Percentiles rank a stretch among this genome's conserved stretches.
phyloP scores from a whole-genome alignment of 2,797 vertebrate genomes.

The Linurgus olivaceus region DNA sequence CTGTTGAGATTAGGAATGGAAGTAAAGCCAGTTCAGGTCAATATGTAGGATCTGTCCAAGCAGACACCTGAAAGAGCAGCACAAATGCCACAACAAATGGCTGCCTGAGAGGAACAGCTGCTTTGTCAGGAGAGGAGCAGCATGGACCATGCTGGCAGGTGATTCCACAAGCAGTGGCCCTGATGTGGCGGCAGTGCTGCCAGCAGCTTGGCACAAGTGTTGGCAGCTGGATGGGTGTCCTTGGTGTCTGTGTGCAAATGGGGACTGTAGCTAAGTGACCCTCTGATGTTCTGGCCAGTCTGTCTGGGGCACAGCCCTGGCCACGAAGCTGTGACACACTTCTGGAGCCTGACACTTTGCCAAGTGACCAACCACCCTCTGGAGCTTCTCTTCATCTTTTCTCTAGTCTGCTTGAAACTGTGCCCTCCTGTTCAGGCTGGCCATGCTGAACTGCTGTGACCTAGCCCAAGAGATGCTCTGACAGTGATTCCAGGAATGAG shows the following conservation, averaged over 20 bases:
- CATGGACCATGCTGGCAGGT: rapidly evolving
- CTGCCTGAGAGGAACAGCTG: not conserved
- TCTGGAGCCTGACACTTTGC: not conserved
- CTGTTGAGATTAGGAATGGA: not conserved
- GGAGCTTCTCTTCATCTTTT: not conserved
- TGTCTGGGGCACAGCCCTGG: not conserved
- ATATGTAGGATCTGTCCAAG: not conserved
- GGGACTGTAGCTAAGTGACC: not conserved
- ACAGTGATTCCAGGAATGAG: slow-evolving; percentile 48
- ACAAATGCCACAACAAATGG: not conserved
- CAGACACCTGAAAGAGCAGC: not conserved
- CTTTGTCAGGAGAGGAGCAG: not conserved
- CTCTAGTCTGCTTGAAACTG: not conserved
- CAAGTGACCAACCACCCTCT: not conserved
- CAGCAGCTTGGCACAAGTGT: not conserved
- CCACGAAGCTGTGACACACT: not conserved
- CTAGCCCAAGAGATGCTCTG: not conserved
- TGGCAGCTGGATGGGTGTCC: not conserved
- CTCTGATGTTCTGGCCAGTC: not conserved
- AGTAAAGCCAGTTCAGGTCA: not conserved
- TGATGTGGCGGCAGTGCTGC: not conserved
- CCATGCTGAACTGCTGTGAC: not conserved
- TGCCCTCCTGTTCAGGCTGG: not conserved
- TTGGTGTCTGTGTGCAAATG: not conserved
- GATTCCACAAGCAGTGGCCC: not conserved